Conservation (phyloP, 2,888 invertebrate genomes). For the Dryobotodes eremita region DNA sequence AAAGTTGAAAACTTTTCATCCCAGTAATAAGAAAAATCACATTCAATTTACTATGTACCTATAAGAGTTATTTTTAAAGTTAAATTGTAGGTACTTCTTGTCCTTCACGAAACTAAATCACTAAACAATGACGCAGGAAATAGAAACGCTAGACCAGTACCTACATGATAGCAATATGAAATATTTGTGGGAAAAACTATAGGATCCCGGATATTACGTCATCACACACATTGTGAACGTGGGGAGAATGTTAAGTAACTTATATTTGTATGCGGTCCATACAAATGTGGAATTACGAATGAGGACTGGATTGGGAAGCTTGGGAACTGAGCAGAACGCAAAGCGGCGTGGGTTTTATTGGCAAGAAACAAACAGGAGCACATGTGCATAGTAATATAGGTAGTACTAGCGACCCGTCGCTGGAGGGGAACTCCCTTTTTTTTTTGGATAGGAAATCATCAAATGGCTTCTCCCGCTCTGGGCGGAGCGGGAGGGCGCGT, state of each 20-base stretch:
- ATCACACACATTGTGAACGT: background rate
- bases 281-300: conserved; percentile 5
- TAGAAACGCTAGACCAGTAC: background rate
- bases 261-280: background rate
- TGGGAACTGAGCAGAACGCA: background rate
- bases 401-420: too few relatives aligned
- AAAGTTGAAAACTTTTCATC: background rate
- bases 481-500: too few relatives aligned
- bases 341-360: too few relatives aligned
- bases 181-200: conserved; percentile 32
- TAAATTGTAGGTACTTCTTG: background rate
- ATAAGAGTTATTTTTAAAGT: background rate
- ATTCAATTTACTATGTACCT: background rate
- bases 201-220: background rate
- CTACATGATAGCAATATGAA: conserved; percentile 26
- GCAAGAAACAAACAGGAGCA: too few relatives aligned
- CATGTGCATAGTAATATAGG: too few relatives aligned
- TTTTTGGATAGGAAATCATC: too few relatives aligned
- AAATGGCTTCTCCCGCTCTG: too few relatives aligned
- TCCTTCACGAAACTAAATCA: background rate
- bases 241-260: conserved; percentile 14
- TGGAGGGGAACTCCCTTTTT: too few relatives aligned
- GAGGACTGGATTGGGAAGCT: background rate
- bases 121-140: conserved; percentile 10
- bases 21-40: background rate